Conservation (phyloP, 2,888 invertebrate species). For the Ormia ochracea region DNA sequence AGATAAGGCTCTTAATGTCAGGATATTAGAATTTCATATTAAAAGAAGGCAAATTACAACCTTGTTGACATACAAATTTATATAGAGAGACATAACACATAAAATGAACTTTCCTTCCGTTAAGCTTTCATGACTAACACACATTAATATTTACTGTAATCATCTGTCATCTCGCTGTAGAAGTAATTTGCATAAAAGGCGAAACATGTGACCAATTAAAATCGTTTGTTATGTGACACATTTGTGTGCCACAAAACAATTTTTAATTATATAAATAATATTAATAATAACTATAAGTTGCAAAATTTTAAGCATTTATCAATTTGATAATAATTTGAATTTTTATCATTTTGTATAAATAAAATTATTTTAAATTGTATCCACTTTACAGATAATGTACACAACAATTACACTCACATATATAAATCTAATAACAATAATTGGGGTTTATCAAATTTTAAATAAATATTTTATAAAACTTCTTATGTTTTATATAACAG, state of each 20-base stretch:
- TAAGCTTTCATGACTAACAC: constrained; percentile 40
- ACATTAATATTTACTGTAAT: constrained; percentile 47
- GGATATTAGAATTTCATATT: constrained; percentile 9
- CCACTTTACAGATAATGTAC: no score
- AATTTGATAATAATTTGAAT: no score
- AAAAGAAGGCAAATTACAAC: constrained; percentile 22
- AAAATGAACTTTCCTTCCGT: constrained; percentile 1
- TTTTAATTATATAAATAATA: no score
- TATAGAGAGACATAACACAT: neutral
- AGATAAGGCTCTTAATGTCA: neutral
- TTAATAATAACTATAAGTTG: no score
- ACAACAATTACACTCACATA: no score
- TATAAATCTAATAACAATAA: neutral
- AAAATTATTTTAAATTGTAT: no score
- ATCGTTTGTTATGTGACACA: neutral
- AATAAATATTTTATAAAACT: neutral
- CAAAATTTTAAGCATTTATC: no score
- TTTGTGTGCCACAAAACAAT: no score
- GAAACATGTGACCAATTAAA: neutral
- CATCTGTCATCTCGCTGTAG: constrained; percentile 41
- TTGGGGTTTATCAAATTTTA: neutral
- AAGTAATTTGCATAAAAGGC: constrained; percentile 40
- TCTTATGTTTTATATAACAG: neutral
- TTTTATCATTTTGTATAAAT: no score
- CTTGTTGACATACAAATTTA: constrained; percentile 46